Evolutionary conservation across 2,888 invertebrate species (phyloP).

Genomic region (Gari tellinella): DNA sequence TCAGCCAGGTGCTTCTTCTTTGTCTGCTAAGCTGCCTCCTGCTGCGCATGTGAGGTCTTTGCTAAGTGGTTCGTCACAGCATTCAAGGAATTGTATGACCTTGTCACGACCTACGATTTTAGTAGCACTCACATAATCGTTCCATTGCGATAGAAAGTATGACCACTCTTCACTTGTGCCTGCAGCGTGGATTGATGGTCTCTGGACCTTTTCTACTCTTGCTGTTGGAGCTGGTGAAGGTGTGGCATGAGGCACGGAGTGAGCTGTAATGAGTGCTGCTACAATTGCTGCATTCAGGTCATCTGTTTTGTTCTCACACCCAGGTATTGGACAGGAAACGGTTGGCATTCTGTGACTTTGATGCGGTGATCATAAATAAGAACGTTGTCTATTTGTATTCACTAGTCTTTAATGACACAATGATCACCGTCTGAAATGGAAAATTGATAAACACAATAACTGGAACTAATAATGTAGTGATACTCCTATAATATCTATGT

Average conservation of each 20-base stretch:
- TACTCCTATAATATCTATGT: no score
- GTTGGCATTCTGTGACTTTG: conserved; percentile 46
- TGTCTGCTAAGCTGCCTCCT: conserved; percentile 37
- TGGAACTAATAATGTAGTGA: no score
- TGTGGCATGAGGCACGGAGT: no score
- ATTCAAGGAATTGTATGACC: conserved; percentile 61
- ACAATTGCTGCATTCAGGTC: conserved; percentile 51
- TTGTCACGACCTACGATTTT: conserved; percentile 44
- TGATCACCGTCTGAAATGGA: no score
- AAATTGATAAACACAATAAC: no score
- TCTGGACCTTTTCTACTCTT: conserved; percentile 45
- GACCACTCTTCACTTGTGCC: conserved; percentile 57
- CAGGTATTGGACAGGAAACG: conserved; percentile 38
- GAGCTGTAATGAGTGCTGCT: conserved; percentile 38
- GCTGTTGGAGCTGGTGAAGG: not conserved
- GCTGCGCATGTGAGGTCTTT: conserved; percentile 55
- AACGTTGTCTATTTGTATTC: conserved; percentile 21
- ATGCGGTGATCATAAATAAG: no score
- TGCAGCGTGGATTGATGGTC: conserved; percentile 43
- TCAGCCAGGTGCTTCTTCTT: conserved; percentile 1
- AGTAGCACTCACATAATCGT: conserved; percentile 61
- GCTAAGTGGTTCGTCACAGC: conserved; percentile 58
- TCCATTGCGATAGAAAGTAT: conserved; percentile 56
- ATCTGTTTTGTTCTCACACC: conserved; percentile 45
- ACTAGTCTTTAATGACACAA: no score